Evolutionary conservation across 2,113 vertebrate species (phyloP), one percentile per base, ranked within the genome.

Genomic region (Sclerurus mexicanus): DNA sequence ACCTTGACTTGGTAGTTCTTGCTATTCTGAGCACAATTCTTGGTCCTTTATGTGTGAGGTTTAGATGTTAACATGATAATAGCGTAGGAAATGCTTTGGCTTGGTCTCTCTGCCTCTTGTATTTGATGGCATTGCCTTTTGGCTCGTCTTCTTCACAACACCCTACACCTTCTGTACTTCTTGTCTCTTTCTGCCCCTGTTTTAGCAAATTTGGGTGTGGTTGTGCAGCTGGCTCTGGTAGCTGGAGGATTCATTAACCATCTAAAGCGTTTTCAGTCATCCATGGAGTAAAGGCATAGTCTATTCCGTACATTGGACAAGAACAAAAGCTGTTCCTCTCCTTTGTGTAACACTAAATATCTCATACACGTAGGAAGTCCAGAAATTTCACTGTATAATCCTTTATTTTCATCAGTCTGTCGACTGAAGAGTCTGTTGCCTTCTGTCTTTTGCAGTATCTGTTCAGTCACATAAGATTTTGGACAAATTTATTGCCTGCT

Each of bases 121-220:
- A 31, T 79, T 59, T 53, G 31, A 17, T 39, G 9, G 10, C 23
- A 28, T 21, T n/a, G 28, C 13, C n/a, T 60, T 82, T 59, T 49
- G 20, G 60, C 35, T 22, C 1, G 0, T 56, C 19, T 31, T 49
- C 15, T 47, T 79, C 25, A 5, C 1, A 5, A n/a, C 25, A 59
- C 25, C 24, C 39, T 53, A 5, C 21, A 30, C 30, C 33, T 8
- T 50, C 31, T 28, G 25, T 40, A 12, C 35, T 80, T 55, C 42
- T 89, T 33, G 6, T 49, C 31, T 24, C 24, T 35, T 66, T 35
- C 39, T 27, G 37, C 5, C 10, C 35, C 49, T 33, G 3, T 1
- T 55, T 78, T 73, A 49, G 35, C 31, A n/a, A 6, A 4, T 67
- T 33, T 62, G 60, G 60, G 6, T 44, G 14, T 39, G 22, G 28